A percentile compares a stretch with the other conserved stretches of the same genome.
Evolutionary conservation across 2,113 vertebrate genomes (phyloP).

Genomic region (Trematocara nigrifrons): DNA sequence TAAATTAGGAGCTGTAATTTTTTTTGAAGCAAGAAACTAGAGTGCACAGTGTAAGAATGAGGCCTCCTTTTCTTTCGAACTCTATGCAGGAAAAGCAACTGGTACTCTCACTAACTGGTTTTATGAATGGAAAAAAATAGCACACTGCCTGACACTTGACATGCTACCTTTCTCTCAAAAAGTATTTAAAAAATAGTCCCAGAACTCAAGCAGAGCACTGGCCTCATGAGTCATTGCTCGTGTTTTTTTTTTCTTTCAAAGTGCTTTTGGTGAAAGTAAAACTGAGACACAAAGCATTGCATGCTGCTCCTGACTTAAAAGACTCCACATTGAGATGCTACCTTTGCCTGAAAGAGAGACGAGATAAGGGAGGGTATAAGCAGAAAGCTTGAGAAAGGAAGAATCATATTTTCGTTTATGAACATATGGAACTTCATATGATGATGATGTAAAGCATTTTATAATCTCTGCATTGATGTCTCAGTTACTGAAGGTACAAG

Average conservation of each 20-base stretch:
- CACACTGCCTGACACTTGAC: background rate
- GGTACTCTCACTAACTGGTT: background rate
- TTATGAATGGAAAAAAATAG: background rate
- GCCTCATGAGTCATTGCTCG: background rate
- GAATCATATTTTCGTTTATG: background rate
- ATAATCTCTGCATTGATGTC: background rate
- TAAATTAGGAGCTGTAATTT: background rate
- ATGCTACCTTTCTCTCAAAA: background rate
- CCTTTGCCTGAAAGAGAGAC: background rate
- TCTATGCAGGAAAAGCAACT: background rate
- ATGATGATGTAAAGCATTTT: background rate
- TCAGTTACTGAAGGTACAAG: background rate
- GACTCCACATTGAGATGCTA: slow-evolving; percentile 46
- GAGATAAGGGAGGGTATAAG: slow-evolving; percentile 3
- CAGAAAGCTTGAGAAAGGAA: background rate
- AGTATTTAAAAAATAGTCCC: background rate
- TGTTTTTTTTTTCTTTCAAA: background rate
- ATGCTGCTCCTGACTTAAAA: slow-evolving; percentile 23
- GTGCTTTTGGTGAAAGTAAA: background rate
- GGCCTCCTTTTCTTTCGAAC: rapidly evolving
- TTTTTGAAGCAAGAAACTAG: background rate
- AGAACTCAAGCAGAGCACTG: background rate
- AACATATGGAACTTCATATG: background rate
- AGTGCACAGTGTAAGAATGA: background rate
- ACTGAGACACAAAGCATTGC: background rate